Base-by-base conservation (phyloP, 2,797 vertebrate species). In the Loriculus beryllinus region DNA sequence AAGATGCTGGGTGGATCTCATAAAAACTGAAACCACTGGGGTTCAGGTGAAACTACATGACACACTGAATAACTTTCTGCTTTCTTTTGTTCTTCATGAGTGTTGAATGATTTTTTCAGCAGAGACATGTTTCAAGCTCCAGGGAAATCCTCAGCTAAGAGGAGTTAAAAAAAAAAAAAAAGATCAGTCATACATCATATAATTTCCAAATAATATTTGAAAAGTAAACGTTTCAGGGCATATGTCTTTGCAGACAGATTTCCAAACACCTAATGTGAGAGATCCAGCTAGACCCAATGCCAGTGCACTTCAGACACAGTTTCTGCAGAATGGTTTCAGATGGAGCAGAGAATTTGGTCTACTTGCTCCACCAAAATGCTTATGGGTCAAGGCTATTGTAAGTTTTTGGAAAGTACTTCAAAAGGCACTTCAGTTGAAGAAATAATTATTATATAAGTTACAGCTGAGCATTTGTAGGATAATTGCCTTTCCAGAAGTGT, bases 401-500 rank as follows among this genome's bases (percentile, higher is more conserved):
- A 86, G 82, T 59, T 95, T 95, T 93, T 95, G 96, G 92, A 94
- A 93, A 95, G 75, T 70, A 95, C 95, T 95, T 97, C 96, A 97
- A 96, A 97, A 93, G 76, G 89, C 82, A 88, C 86, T 78, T 89
- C 82, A 92, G 87, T 90, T 95, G 90, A 96, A 97, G 92, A 95
- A 93, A 95, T 93, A 96, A 96, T 95, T 97, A 82, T 92, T 95
- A 95, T 95, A 92, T 94, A 96, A 95, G 93, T 95, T 96, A 96
- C 91, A 94, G 95, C 95, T 95, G 96, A 97, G 78, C 90, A 92
- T 95, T 96, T 97, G 93, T 88, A 96, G 94, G 85, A 90, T 97
- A 97, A 97, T 96, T 93, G 82, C 93, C 79, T 96, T 97, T 96
- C 96, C 96, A 97, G 96, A 97, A 97, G 68, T 84, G 82, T 88